Evolutionary conservation across 1,140 invertebrate species (phyloP).

Genomic region (Plodia interpunctella): DNA sequence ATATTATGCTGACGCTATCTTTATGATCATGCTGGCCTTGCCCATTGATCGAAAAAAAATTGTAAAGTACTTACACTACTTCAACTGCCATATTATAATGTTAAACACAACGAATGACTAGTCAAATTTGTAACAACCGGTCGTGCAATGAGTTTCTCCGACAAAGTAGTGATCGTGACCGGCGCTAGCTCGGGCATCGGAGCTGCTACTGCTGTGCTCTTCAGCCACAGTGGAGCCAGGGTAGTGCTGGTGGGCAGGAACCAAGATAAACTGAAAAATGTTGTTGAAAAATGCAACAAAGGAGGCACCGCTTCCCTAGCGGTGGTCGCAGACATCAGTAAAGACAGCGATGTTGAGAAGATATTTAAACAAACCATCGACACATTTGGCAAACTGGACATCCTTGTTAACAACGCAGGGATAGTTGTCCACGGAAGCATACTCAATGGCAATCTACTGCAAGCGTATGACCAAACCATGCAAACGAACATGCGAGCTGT

Average conservation of each 20-base stretch:
- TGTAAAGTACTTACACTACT: too few relatives aligned
- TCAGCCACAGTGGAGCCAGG: slow-evolving; percentile 83
- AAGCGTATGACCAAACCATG: slow-evolving; percentile 83
- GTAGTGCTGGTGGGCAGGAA: slow-evolving; percentile 87
- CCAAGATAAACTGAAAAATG: slow-evolving; percentile 67
- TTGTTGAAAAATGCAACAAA: slow-evolving; percentile 77
- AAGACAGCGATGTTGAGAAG: slow-evolving; percentile 79
- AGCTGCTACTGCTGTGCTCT: slow-evolving; percentile 82
- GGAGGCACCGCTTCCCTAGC: slow-evolving; percentile 57
- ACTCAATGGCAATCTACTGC: slow-evolving; percentile 80
- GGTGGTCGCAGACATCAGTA: slow-evolving; percentile 79
- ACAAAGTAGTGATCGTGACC: slow-evolving; percentile 82
- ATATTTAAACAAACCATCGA: slow-evolving; percentile 78
- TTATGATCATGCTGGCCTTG: too few relatives aligned
- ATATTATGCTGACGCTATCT: too few relatives aligned
- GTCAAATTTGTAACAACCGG: too few relatives aligned
- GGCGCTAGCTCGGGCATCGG: slow-evolving; percentile 93
- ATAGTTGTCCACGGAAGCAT: slow-evolving; percentile 81
- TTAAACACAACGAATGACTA: too few relatives aligned
- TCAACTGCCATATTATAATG: too few relatives aligned
- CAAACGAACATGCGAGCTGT: slow-evolving; percentile 76
- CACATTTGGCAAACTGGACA: slow-evolving; percentile 78
- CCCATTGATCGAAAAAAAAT: too few relatives aligned
- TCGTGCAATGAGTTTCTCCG: slow-evolving; percentile 29
- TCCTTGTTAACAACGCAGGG: slow-evolving; percentile 86